phyloP scores from a whole-genome alignment of 2,888 invertebrate genomes.

The Philereme transversata region DNA sequence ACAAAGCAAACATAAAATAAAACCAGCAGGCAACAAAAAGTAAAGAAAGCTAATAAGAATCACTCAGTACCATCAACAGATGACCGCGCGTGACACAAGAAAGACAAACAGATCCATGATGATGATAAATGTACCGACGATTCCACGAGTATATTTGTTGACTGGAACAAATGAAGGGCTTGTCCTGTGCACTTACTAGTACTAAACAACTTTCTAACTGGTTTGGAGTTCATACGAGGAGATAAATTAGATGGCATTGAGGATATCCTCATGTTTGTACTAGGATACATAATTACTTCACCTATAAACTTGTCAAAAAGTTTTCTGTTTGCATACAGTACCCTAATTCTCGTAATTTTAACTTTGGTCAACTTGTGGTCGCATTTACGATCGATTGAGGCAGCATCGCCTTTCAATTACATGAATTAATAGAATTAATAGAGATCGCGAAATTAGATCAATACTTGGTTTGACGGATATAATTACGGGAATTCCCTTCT shows the following conservation, averaged over 20 bases:
- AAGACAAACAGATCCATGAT: slow-evolving; percentile 30
- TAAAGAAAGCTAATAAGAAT: slow-evolving; percentile 9
- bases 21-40: slow-evolving; percentile 9
- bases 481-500: too few relatives aligned
- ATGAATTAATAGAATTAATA: too few relatives aligned
- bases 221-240: slow-evolving; percentile 28
- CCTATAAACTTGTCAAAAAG: neutral
- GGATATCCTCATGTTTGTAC: slow-evolving; percentile 13
- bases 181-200: slow-evolving; percentile 32
- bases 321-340: too few relatives aligned
- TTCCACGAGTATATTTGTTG: slow-evolving; percentile 1
- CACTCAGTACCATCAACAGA: slow-evolving; percentile 17
- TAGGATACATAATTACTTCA: slow-evolving; percentile 7
- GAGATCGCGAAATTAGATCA: too few relatives aligned
- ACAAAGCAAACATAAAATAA: neutral
- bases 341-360: too few relatives aligned
- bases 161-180: slow-evolving; percentile 33
- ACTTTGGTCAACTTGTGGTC: too few relatives aligned
- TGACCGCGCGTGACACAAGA: slow-evolving; percentile 25
- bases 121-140: slow-evolving; percentile 31
- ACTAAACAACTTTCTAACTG: slow-evolving; percentile 41
- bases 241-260: slow-evolving; percentile 25
- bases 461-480: too few relatives aligned
- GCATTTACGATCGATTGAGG: too few relatives aligned
- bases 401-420: too few relatives aligned